phyloP scores from a whole-genome alignment of 2,113 vertebrate genomes.

The Macroglossus sobrinus region DNA sequence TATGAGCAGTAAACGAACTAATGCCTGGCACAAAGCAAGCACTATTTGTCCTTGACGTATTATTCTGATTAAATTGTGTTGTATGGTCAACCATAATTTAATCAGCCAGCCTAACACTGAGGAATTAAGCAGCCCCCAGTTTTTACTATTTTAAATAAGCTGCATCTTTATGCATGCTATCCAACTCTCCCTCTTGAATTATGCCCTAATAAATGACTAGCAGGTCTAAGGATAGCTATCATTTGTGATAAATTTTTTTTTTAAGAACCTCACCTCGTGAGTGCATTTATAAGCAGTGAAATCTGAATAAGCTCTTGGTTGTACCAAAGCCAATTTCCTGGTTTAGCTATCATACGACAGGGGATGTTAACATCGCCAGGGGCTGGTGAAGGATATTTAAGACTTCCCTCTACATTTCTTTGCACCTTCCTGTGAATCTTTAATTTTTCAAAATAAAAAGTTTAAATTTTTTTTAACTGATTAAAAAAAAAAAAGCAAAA shows the following conservation, averaged over 20 bases:
- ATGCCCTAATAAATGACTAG: background rate
- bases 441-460: slow-evolving; percentile 2
- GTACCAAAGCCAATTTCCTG: background rate
- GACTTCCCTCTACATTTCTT: background rate
- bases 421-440: background rate
- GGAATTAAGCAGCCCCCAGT: background rate
- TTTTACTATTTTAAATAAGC: background rate
- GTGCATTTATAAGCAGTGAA: background rate
- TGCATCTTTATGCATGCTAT: background rate
- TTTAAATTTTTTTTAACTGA: background rate
- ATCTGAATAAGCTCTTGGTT: background rate
- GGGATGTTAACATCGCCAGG: background rate
- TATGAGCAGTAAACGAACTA: background rate
- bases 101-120: background rate
- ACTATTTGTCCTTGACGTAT: background rate
- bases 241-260: background rate
- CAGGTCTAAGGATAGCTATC: background rate
- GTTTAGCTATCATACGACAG: background rate
- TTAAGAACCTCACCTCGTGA: background rate
- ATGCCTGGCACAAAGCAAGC: background rate
- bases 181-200: background rate
- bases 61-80: background rate
- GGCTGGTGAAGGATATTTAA: background rate
- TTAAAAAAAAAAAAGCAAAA: background rate
- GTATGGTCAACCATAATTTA: background rate